Percentiles rank a stretch among this genome's conserved stretches.
Conservation (phyloP, 2,888 invertebrate species). For the Cetonia aurata region DNA sequence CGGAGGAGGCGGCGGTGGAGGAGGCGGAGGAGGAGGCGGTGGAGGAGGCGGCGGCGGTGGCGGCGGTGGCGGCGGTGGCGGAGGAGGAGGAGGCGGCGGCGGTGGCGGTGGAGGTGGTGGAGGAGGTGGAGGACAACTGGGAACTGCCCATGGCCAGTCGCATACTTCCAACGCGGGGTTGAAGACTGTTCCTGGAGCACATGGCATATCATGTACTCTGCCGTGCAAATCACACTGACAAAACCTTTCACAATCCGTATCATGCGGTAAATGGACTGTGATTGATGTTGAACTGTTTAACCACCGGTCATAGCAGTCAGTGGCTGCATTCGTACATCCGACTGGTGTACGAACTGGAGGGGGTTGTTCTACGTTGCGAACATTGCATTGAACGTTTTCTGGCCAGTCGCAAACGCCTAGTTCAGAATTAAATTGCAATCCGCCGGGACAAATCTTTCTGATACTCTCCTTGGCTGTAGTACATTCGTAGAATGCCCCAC, state of each 20-base stretch:
- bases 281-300: background rate
- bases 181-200: slow-evolving; percentile 17
- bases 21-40: no score
- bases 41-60: no score
- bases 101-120: no score
- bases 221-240: slow-evolving; percentile 46
- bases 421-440: slow-evolving; percentile 3
- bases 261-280: slow-evolving; percentile 25
- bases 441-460: background rate
- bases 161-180: slow-evolving; percentile 11
- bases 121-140: no score
- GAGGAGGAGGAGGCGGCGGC: no score
- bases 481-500: slow-evolving; percentile 20
- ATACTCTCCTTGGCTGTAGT: background rate
- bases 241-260: slow-evolving; percentile 3
- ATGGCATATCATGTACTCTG: background rate
- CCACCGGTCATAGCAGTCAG: no score
- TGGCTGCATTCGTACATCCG: no score
- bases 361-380: no score
- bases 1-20: no score
- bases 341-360: background rate
- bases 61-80: no score
- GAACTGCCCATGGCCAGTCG: slow-evolving; percentile 24
- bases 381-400: no score
- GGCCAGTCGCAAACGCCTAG: no score